Conservation (phyloP, 2,113 vertebrate species). For the Pomatorhinus ruficollis region DNA sequence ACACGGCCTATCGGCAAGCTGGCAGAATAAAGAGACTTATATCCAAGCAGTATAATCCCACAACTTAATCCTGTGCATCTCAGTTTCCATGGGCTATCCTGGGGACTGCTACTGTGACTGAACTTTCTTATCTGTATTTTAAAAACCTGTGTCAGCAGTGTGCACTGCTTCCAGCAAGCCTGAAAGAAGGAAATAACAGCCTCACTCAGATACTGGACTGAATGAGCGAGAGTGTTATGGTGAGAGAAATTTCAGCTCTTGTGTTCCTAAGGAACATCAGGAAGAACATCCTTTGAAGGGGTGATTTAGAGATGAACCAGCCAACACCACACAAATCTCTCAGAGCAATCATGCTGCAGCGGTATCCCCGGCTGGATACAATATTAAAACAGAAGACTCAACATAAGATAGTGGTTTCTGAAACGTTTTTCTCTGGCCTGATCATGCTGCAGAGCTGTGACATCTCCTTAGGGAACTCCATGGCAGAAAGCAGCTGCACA, state of each 20-base stretch:
- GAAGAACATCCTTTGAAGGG: not conserved
- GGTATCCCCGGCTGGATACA: not conserved
- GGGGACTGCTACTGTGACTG: not conserved
- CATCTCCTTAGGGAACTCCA: not conserved
- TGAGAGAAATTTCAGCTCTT: not conserved
- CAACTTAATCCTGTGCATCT: not conserved
- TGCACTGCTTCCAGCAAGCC: not conserved
- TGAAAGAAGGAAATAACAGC: constrained; percentile 1
- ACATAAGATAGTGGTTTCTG: not conserved
- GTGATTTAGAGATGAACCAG: not conserved
- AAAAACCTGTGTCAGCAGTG: not conserved
- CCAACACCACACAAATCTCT: not conserved
- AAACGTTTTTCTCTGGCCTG: not conserved
- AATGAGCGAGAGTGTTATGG: not conserved
- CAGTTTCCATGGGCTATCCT: not conserved
- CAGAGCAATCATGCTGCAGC: not conserved
- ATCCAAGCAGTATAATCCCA: not conserved
- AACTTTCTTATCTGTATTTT: not conserved
- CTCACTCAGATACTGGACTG: not conserved
- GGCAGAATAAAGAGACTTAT: not conserved
- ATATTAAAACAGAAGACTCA: not conserved
- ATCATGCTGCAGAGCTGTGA: not conserved
- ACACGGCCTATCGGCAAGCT: not conserved
- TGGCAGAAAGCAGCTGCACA: not conserved
- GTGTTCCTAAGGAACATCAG: not conserved